Percentiles rank a stretch among this genome's conserved stretches.
Conservation (phyloP, 1,140 invertebrate species). For the Caenorhabditis tropicalis region DNA sequence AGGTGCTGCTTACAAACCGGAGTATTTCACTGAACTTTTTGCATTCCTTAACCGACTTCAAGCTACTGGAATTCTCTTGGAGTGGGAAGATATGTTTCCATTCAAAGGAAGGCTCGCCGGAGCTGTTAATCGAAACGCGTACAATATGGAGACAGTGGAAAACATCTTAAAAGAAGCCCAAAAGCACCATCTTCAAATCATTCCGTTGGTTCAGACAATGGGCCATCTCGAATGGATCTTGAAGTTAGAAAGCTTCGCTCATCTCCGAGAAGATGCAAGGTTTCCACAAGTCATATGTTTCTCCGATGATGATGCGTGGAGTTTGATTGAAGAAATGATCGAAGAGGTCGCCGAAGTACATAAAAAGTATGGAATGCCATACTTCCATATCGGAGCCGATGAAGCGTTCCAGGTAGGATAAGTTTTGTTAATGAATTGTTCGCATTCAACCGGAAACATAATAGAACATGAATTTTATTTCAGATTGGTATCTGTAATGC, state of each 20-base stretch:
- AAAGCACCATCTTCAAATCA: conserved; percentile 80
- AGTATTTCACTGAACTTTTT: conserved; percentile 80
- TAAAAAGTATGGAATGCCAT: conserved; percentile 69
- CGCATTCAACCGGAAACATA: background rate
- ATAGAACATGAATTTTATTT: conserved; percentile 37
- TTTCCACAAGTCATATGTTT: conserved; percentile 75
- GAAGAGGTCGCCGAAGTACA: conserved; percentile 75
- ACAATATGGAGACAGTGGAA: conserved; percentile 77
- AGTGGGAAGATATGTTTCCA: conserved; percentile 98
- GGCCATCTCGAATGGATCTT: conserved; percentile 82
- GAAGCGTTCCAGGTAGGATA: conserved; percentile 70
- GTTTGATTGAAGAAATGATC: conserved; percentile 75
- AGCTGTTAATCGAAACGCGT: conserved; percentile 81
- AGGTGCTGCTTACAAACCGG: conserved; percentile 80
- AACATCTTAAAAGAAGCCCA: conserved; percentile 74
- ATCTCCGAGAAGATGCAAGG: conserved; percentile 75
- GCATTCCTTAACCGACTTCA: conserved; percentile 81
- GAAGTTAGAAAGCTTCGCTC: conserved; percentile 70
- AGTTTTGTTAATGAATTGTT: no score
- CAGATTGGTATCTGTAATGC: conserved; percentile 69
- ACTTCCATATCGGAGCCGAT: conserved; percentile 75
- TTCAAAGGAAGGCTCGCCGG: conserved; percentile 79
- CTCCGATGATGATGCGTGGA: conserved; percentile 73
- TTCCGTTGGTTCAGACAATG: conserved; percentile 93
- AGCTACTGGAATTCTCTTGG: conserved; percentile 86